A percentile compares a stretch with the other conserved stretches of the same genome.
Evolutionary conservation across 2,888 invertebrate genomes (phyloP).

Genomic region (Xestoiulus laeticollis): DNA sequence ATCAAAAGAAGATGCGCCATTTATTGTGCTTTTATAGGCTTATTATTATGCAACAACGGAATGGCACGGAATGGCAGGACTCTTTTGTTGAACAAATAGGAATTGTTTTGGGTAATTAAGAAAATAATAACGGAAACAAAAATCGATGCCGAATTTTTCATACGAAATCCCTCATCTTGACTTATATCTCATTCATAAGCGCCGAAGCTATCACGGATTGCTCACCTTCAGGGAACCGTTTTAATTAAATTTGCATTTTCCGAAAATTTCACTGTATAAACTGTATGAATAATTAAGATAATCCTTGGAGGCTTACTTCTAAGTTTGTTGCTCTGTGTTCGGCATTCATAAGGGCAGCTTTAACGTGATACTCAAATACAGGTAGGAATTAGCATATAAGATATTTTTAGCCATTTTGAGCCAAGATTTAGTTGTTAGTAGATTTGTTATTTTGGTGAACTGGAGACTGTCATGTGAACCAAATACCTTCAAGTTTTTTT

Average conservation of each 20-base stretch:
- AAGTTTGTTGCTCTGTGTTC: neutral
- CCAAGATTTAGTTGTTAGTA: neutral
- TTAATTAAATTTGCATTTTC: conserved; percentile 43
- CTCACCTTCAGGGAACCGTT: conserved; percentile 34
- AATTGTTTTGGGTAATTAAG: conserved; percentile 43
- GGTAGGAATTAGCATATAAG: no score
- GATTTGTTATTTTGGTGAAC: no score
- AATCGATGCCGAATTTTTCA: conserved; percentile 1
- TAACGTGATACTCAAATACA: neutral
- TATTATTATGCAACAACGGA: conserved; percentile 18
- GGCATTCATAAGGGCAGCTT: neutral
- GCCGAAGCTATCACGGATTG: conserved; percentile 41
- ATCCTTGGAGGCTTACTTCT: conserved; percentile 1
- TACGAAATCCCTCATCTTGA: neutral
- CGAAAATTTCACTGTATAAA: neutral
- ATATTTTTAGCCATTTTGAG: neutral
- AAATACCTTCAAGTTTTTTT: no score
- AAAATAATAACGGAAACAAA: conserved; percentile 25
- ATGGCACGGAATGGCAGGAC: neutral
- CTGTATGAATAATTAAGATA: neutral
- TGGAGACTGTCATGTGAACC: no score
- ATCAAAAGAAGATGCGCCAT: conserved; percentile 22
- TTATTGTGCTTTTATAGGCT: conserved; percentile 40
- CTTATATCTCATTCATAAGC: neutral
- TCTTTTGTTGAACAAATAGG: conserved; percentile 31